Evolutionary conservation across 2,113 vertebrate species (phyloP), one percentile per base, ranked within the genome.

Genomic region (Rhinogobius similis): DNA sequence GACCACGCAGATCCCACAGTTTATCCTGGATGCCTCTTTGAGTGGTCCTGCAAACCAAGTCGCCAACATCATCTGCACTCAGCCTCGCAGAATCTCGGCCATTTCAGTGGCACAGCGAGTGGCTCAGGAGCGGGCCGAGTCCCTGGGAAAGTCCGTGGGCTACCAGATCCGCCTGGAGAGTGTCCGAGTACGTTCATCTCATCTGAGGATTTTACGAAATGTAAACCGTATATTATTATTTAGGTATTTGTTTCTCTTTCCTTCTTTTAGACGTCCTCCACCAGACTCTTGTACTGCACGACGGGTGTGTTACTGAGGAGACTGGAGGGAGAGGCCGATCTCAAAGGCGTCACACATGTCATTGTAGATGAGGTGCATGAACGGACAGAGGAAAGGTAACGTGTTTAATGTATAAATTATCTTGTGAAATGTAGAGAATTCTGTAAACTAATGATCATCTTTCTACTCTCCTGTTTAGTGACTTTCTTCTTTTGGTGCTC

Each of bases 291-390:
- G 61, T 99, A 98, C 91, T 99, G 97, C 90, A 99, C 98, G 67
- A 95, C 96, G 0, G 98, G 97, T 0, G 95, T 99, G 64, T 86
- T 99, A 62, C 88, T 99, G 68, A 92, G 97, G 75, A 94, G 95
- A 41, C 92, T 99, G 26, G 95, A 98, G 87, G 93, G 95, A 10
- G 96, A 99, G 29, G 62, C 92, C 0, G 89, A 94, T 72, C 92
- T 99, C 1, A 90, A 83, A 21, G 96, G 94, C 6, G 56, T 97
- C 87, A 94, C 96, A 4, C 97, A 99, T 5, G 84, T 99, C 69
- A 94, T 99, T 43, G 94, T 99, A 67, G 98, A 99, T 69, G 98
- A 99, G 91, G 97, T 99, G 76, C 98, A 99, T 0, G 98, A 99
- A 85, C 92, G 98, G 75, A 98, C 97, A 3, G 96, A 98, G 76